Evolutionary conservation across 2,797 vertebrate genomes (phyloP), one percentile per base, ranked within the genome.

Genomic region (Lates japonicus): DNA sequence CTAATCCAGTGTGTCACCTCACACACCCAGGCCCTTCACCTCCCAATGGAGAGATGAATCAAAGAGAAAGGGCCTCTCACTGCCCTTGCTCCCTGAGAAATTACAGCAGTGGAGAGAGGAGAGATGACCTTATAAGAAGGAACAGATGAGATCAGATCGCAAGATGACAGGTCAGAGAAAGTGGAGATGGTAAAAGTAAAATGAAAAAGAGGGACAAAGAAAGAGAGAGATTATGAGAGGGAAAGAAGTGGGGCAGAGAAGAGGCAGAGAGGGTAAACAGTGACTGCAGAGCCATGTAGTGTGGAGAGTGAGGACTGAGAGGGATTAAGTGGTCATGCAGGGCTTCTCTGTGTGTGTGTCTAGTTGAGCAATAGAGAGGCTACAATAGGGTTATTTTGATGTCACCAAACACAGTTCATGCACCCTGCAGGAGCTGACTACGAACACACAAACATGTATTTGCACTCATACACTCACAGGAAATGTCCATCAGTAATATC

Each of bases 1-100:
- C 81, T 93, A 94, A 95, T 93, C 91, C 87, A 87, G 83, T 82
- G 81, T 87, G 90, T 93, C 92, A 90, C 88, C 91, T 91, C 87
- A 57, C 87, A 80, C 83, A 88, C 67, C 67, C 73, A 59, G 81
- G 80, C 90, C 91, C 87, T 93, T 90, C 84, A 92, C 76, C 83
- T 90, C 79, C 80, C 35, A 77, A 87, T 58, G 82, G 78, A 88
- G 73, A 76, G 84, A 82, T 67, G 80, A 88, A 88, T 87, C 66
- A 87, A 79, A 83, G 79, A 85, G 80, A 87, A 78, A 78, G 80
- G 87, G 83, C 82, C 89, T 84, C 78, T 83, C 9, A 1, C 82
- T 82, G 86, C 70, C 84, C 82, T 83, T 31, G 2, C 83, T 83
- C 78, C 69, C 55, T 71, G 46, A 70, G 78, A 92, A 91, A 92